Evolutionary conservation across 2,797 vertebrate genomes (phyloP), one percentile per base, ranked within the genome.

Genomic region (Chromis chromis): DNA sequence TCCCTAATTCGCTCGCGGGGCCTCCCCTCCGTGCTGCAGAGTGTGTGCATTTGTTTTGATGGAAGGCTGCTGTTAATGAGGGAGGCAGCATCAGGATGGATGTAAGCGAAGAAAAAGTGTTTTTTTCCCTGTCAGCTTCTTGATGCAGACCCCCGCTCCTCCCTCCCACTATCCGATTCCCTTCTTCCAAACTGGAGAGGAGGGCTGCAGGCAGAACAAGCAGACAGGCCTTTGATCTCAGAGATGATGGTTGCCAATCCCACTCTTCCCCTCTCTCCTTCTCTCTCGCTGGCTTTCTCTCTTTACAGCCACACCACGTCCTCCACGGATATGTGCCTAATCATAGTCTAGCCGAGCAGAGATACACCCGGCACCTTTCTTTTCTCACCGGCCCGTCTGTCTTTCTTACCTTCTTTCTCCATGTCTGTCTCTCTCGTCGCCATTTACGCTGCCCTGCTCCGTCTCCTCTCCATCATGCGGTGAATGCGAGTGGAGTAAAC

Each of bases 221-320:
- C 69, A 84, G 83, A 86, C 82, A 78, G 75, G 81, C 66, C 86
- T 94, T 92, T 94, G 90, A 94, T 94, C 86, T 88, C 73, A 44
- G 55, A 71, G 70, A 84, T 87, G 89, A 89, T 88, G 88, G 86
- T 76, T 91, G 86, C 78, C 83, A 81, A 82, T 78, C 73, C 57
- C 61, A 74, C 75, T 64, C 53, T 59, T 25, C 42, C 54, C 49
- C 62, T 39, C 28, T 65, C 52, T 50, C n/a, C n/a, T n/a, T n/a
- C 46, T 53, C n/a, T 49, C 63, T 27, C 6, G 27, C 40, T 31
- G 8, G 49, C 40, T 22, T 54, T 21, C 63, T 44, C 39, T 53
- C 60, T 72, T 56, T 62, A 64, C 76, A 83, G 64, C 78, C 81
- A 28, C 6, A n/a, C 59, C 82, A 76, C 74, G 27, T 86, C 73